phyloP scores from a whole-genome alignment of 2,113 vertebrate species.

The Apus apus region DNA sequence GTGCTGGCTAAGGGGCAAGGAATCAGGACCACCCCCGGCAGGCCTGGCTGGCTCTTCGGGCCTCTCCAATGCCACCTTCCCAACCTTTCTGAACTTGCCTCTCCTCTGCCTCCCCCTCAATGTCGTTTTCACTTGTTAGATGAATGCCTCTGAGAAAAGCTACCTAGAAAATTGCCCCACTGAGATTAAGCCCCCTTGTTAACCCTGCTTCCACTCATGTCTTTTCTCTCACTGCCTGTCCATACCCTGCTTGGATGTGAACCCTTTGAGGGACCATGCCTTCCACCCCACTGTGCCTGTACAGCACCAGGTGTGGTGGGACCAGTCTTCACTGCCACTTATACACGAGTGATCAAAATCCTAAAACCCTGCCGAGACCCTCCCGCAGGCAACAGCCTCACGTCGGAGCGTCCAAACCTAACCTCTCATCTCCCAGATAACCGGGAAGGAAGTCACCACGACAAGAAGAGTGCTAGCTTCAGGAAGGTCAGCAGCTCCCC shows the following conservation, averaged over 20 bases:
- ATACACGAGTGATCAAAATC: background rate
- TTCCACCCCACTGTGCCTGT: background rate
- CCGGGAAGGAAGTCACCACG: background rate
- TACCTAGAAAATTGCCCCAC: background rate
- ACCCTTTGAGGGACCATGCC: background rate
- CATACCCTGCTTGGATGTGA: background rate
- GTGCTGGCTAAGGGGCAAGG: background rate
- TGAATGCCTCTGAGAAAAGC: background rate
- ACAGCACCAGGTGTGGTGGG: background rate
- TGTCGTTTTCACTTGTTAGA: background rate
- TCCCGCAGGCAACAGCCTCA: background rate
- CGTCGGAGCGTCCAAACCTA: background rate
- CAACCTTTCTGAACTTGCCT: background rate
- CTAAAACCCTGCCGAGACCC: background rate
- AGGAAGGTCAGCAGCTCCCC: background rate
- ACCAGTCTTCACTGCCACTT: background rate
- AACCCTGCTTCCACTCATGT: no score
- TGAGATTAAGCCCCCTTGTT: background rate
- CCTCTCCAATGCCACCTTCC: background rate
- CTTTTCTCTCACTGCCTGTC: background rate
- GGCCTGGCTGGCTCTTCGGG: background rate
- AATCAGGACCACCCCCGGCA: accelerated
- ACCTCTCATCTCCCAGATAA: background rate
- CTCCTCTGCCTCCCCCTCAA: background rate
- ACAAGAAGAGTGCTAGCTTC: background rate